These are phyloP conservation scores for Apostichopus japonicus DNA, from an alignment of 35 echinoderm and acorn worm genomes.

Conservation along the genomic window DNA sequence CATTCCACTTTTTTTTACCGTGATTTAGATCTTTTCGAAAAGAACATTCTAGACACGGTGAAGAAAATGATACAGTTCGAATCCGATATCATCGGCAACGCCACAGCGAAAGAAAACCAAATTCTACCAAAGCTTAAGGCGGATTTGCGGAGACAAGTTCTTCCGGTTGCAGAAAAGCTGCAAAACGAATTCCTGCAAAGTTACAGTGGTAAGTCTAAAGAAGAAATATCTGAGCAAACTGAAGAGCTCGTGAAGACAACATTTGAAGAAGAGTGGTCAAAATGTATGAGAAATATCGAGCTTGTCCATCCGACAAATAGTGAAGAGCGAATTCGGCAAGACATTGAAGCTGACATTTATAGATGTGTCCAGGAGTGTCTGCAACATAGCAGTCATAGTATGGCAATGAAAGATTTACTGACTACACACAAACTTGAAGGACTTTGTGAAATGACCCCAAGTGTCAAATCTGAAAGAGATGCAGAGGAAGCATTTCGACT, in stretches of 20 bases:
- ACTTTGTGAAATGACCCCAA: neutral
- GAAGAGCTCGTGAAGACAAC: neutral
- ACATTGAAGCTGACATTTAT: neutral
- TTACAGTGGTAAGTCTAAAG: no score
- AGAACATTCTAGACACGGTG: no score
- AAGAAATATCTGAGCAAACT: neutral
- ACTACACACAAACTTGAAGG: no score
- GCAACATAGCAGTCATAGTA: neutral
- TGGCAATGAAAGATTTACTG: neutral
- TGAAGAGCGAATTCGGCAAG: neutral
- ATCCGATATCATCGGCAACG: neutral
- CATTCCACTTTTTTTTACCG: no score
- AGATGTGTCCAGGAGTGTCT: neutral
- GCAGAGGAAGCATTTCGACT: neutral
- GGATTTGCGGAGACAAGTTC: neutral
- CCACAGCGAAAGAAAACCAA: conserved; percentile 7
- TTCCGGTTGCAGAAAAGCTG: neutral
- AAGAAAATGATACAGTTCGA: neutral
- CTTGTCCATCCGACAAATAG: neutral
- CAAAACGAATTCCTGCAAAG: neutral
- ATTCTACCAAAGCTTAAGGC: neutral
- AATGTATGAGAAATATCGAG: neutral
- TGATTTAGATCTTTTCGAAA: no score
- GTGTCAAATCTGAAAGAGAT: neutral
- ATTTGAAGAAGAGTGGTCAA: conserved; percentile 15